Conservation (phyloP, 2,113 vertebrate species). For the Poecile atricapillus region DNA sequence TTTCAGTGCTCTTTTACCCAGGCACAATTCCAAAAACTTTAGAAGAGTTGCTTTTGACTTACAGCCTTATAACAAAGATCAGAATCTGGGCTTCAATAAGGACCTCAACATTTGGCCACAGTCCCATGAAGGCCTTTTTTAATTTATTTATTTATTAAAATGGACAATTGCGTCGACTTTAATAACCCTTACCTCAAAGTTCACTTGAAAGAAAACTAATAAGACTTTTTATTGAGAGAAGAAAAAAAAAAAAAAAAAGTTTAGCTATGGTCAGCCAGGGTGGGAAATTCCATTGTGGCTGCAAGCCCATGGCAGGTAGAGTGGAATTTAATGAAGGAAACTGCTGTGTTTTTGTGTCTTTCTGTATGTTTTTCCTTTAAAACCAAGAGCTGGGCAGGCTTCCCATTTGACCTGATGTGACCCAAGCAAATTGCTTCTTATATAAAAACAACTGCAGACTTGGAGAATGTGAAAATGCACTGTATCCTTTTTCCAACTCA, state of each 20-base stretch:
- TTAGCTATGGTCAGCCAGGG: constrained; percentile 77
- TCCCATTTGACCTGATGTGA: constrained; percentile 84
- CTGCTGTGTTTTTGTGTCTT: constrained; percentile 87
- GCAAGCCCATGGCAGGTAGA: constrained; percentile 84
- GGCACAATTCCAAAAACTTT: constrained; percentile 45
- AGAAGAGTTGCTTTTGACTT: constrained; percentile 45
- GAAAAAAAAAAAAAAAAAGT: constrained; percentile 7
- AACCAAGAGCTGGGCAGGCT: constrained; percentile 83
- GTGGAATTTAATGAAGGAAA: constrained; percentile 87
- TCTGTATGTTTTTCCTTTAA: constrained; percentile 89
- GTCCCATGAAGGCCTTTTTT: background rate
- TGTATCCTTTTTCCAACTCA: constrained; percentile 74
- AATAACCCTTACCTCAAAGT: constrained; percentile 72
- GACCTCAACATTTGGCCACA: background rate
- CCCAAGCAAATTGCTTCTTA: constrained; percentile 85
- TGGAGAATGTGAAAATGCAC: constrained; percentile 80
- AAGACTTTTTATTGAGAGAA: constrained; percentile 62
- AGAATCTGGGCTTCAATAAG: constrained; percentile 17
- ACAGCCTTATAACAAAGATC: constrained; percentile 18
- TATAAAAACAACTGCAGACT: constrained; percentile 85
- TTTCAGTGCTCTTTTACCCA: constrained; percentile 48
- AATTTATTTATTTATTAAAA: constrained; percentile 55
- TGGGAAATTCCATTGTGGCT: constrained; percentile 87
- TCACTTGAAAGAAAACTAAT: constrained; percentile 72
- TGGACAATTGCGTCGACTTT: constrained; percentile 60